Evolutionary conservation across 2,113 vertebrate genomes (phyloP), one percentile per base, ranked within the genome.

Genomic region (Cairina moschata): DNA sequence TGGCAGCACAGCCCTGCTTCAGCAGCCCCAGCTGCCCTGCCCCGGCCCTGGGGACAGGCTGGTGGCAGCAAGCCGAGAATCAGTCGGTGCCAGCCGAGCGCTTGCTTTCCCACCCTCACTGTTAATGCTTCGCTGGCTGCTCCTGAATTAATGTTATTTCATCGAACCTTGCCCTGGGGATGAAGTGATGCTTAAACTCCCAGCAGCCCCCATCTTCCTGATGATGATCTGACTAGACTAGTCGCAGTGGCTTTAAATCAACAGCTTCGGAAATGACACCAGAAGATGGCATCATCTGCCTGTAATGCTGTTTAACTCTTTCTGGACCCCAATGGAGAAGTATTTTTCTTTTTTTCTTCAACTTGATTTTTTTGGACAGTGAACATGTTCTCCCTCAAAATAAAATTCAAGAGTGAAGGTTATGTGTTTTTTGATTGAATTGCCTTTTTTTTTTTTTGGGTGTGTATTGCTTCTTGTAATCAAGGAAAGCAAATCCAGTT

Each of bases 231-330:
- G 81, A 7, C 11, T 59, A 36, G 66, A 12, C 44, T 6, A 17
- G 83, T 23, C 58, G 0, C 15, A 3, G 5, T 1, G 44, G 14
- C 1, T 86, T 32, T 62, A 4, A 83, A 59, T 42, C 28, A 13
- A 7, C 32, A 71, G 84, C 68, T 80, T 29, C 20, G 62, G 8
- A 76, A 96, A 89, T 42, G 95, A 90, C 69, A 78, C 87, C 78
- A 90, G 96, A 65, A 95, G 94, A 15, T 91, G 90, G 94, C 93
- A 96, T 95, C 96, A 81, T 18, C 38, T 15, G 85, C 95, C 68
- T 25, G 91, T 7, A 23, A 20, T 96, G 95, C 42, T 58, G 17
- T 67, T 97, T 91, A 95, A 95, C 96, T 91, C 92, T 92, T 96
- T 81, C 88, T 21, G 52, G 21, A 1, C 62, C 36, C 34, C 40